A percentile compares a stretch with the other conserved stretches of the same genome.
These are phyloP conservation scores for Philaethria dido DNA, from an alignment of 2,888 invertebrate genomes.

Conservation along the genomic window DNA sequence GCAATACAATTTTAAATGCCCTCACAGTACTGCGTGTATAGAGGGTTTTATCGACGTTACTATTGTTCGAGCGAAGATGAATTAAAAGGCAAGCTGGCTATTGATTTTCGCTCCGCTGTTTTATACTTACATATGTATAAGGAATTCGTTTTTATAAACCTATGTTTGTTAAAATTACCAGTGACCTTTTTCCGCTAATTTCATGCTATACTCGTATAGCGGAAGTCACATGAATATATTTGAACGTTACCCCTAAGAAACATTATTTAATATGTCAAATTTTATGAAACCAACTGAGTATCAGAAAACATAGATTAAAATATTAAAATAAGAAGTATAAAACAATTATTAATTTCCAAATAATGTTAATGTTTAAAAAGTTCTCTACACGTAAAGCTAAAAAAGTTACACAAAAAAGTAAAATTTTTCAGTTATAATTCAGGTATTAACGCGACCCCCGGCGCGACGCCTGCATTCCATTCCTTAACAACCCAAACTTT, in stretches of 20 bases:
- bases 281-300: too few relatives aligned
- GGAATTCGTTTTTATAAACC: neutral
- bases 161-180: too few relatives aligned
- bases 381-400: neutral
- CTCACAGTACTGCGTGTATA: conserved; percentile 19
- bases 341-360: neutral
- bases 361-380: too few relatives aligned
- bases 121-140: neutral
- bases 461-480: neutral
- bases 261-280: too few relatives aligned
- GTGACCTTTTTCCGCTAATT: too few relatives aligned
- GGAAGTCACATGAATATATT: too few relatives aligned
- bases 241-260: too few relatives aligned
- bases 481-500: conserved; percentile 29
- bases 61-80: conserved; percentile 26
- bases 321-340: too few relatives aligned
- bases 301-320: too few relatives aligned
- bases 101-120: neutral
- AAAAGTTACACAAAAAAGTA: neutral
- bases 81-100: neutral
- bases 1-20: conserved; percentile 36
- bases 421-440: neutral
- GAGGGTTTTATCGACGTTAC: conserved; percentile 27
- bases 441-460: neutral
- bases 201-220: too few relatives aligned